Conservation (phyloP, 2,888 invertebrate genomes). For the Taphrorychus bicolor region DNA sequence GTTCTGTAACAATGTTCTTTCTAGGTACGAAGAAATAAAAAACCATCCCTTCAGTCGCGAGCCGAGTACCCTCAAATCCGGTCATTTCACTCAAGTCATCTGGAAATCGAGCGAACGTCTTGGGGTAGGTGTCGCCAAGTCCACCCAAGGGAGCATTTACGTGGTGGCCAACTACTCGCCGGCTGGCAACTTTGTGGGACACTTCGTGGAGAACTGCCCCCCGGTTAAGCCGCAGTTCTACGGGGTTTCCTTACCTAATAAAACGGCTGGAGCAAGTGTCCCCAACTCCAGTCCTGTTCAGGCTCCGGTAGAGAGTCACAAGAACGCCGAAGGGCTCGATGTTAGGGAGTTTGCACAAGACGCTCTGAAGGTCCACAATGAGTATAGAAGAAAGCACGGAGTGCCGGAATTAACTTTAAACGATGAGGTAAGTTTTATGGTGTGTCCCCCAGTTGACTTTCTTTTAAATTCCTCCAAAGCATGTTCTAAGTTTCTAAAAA, state of each 20-base stretch:
- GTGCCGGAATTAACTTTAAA: slow-evolving; percentile 64
- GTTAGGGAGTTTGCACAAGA: slow-evolving; percentile 58
- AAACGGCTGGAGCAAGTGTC: neutral
- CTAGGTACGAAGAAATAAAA: slow-evolving; percentile 67
- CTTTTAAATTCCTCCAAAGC: too few relatives aligned
- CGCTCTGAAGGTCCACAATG: slow-evolving; percentile 67
- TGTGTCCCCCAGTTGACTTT: too few relatives aligned
- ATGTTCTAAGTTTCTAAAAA: too few relatives aligned
- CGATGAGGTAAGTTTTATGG: slow-evolving; percentile 60
- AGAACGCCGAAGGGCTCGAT: slow-evolving; percentile 25
- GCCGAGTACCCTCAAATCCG: slow-evolving; percentile 67
- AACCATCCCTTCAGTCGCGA: slow-evolving; percentile 70
- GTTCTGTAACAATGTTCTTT: too few relatives aligned
- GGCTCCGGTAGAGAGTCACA: neutral
- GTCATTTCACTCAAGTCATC: slow-evolving; percentile 77
- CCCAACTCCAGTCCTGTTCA: neutral
- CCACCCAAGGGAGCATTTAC: slow-evolving; percentile 76
- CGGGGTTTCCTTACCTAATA: neutral
- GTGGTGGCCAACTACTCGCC: slow-evolving; percentile 93
- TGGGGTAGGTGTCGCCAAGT: slow-evolving; percentile 73
- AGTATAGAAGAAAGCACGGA: slow-evolving; percentile 67
- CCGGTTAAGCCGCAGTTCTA: slow-evolving; percentile 57
- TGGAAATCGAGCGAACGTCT: slow-evolving; percentile 72
- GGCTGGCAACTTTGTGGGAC: slow-evolving; percentile 84
- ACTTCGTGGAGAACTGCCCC: slow-evolving; percentile 76